These are phyloP conservation scores for Torymus texanus DNA, from an alignment of 2,888 invertebrate genomes.

Conservation along the genomic window DNA sequence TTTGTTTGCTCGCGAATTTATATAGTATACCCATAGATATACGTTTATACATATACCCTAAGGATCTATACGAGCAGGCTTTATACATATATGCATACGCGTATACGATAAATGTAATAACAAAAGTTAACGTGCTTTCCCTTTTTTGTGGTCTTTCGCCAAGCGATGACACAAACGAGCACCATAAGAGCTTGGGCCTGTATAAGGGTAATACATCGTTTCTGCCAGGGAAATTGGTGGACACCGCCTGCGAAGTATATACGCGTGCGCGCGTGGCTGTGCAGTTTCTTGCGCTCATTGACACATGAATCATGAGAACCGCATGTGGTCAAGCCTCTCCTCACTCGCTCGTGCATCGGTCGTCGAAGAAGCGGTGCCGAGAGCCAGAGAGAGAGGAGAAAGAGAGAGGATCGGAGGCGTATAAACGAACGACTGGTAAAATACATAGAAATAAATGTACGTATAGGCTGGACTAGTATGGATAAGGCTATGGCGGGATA, in stretches of 20 bases:
- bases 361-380: not conserved
- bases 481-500: slow-evolving; percentile 3
- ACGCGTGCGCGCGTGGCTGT: not conserved
- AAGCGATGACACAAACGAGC: not conserved
- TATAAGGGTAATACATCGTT: slow-evolving; percentile 35
- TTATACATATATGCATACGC: too few relatives aligned
- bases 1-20: too few relatives aligned
- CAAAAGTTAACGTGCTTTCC: not conserved
- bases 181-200: not conserved
- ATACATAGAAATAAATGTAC: slow-evolving; percentile 47
- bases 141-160: slow-evolving; percentile 13
- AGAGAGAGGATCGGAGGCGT: slow-evolving; percentile 1
- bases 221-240: slow-evolving; percentile 44
- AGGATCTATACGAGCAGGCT: too few relatives aligned
- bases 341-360: not conserved
- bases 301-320: slow-evolving; percentile 56
- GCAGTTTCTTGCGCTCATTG: slow-evolving; percentile 45
- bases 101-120: too few relatives aligned
- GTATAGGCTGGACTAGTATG: not conserved
- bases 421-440: slow-evolving; percentile 26
- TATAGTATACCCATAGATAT: too few relatives aligned
- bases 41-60: too few relatives aligned
- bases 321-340: slow-evolving; percentile 43
- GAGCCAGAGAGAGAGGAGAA: not conserved
- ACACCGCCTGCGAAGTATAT: slow-evolving; percentile 37